Percentiles rank a stretch among this genome's conserved stretches.
Conservation (phyloP, 2,797 vertebrate genomes). For the Alauda arvensis region DNA sequence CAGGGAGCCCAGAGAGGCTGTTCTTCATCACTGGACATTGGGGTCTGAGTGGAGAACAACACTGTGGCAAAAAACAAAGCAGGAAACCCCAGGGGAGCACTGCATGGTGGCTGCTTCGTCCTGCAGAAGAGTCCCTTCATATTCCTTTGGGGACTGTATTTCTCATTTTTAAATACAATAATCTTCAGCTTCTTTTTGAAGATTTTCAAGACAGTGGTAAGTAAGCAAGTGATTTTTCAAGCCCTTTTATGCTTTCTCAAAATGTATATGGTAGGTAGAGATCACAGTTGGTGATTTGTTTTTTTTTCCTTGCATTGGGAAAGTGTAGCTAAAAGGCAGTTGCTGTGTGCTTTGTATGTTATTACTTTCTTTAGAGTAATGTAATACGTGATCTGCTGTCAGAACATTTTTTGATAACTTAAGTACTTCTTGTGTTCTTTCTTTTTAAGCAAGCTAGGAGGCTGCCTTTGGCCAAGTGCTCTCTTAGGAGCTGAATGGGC, state of each 20-base stretch:
- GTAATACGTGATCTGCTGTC: neutral
- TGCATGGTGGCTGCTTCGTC: neutral
- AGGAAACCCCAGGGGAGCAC: neutral
- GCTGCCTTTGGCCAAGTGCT: neutral
- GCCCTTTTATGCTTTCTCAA: neutral
- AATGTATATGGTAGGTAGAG: neutral
- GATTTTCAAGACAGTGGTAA: constrained; percentile 16
- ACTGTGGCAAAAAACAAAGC: neutral
- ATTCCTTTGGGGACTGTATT: neutral
- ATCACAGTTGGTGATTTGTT: neutral
- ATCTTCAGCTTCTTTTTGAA: neutral
- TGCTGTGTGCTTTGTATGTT: neutral
- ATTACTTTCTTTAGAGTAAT: neutral
- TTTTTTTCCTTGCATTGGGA: neutral
- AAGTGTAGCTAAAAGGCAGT: neutral
- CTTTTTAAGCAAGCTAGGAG: neutral
- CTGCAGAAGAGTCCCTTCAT: neutral
- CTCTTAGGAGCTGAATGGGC: neutral
- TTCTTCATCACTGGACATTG: neutral
- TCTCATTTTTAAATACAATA: neutral
- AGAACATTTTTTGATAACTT: neutral
- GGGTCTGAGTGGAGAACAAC: neutral
- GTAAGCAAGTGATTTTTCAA: constrained; percentile 23
- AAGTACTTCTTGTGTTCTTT: neutral
- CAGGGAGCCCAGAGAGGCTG: neutral